Percentiles rank a stretch among this genome's conserved stretches.
These are phyloP conservation scores for Pheosia gnoma DNA, from an alignment of 2,888 invertebrate genomes.

Conservation along the genomic window DNA sequence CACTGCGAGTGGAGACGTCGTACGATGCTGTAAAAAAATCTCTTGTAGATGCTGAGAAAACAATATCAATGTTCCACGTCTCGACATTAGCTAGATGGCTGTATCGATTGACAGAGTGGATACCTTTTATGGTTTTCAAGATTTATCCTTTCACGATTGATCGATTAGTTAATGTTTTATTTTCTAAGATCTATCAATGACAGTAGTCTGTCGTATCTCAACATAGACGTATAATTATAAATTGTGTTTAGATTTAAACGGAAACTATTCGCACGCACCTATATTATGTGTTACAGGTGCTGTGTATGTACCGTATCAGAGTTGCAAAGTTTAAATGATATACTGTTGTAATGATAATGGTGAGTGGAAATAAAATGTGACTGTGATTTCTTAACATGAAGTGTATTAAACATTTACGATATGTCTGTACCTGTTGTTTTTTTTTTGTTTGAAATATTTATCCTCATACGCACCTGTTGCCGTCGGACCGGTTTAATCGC, in stretches of 20 bases:
- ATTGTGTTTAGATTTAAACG: background rate
- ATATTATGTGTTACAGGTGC: background rate
- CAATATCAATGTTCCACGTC: no score
- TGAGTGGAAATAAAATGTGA: conserved; percentile 37
- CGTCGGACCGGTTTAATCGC: conserved; percentile 23
- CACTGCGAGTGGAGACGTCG: no score
- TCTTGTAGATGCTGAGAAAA: no score
- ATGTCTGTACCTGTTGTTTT: conserved; percentile 33
- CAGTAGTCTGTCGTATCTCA: conserved; percentile 1
- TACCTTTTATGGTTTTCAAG: background rate
- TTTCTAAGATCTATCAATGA: background rate
- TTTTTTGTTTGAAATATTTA: conserved; percentile 26
- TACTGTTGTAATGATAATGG: conserved; percentile 9
- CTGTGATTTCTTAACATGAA: conserved; percentile 40
- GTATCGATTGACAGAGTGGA: no score
- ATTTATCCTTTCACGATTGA: no score
- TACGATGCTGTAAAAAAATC: no score
- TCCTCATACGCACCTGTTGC: conserved; percentile 15
- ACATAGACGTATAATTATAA: background rate
- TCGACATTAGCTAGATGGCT: no score
- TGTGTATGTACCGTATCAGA: background rate
- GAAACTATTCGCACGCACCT: background rate
- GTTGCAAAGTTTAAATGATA: background rate
- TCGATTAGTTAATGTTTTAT: background rate
- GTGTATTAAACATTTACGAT: conserved; percentile 43